Evolutionary conservation across 2,113 vertebrate species (phyloP), one percentile per base, ranked within the genome.

Genomic region (Oncorhynchus tshawytscha): DNA sequence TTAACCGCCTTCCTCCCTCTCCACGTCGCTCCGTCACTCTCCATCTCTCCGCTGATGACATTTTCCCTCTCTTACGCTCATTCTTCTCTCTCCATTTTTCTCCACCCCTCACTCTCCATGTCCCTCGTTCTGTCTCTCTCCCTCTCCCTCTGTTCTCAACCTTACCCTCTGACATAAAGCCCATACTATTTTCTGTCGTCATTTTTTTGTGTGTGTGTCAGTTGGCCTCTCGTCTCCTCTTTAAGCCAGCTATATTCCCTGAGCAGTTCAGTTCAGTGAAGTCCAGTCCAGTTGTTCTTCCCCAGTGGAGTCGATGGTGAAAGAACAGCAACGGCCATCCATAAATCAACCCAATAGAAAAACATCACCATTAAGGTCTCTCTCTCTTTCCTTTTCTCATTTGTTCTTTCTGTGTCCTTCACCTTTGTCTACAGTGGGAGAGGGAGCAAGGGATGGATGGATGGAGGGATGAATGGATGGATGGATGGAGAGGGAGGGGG

Each of bases 311-410:
- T 81, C 89, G 86, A 88, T 87, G 77, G 83, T 84, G 78, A 87
- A 90, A 84, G 87, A 87, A 90, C 85, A 80, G 84, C 76, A 86
- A 87, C 82, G 77, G 74, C 84, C 66, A 74, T 77, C 81, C 81
- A 90, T 90, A 87, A 91, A 92, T 91, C 89, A 92, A 80, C 74
- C 76, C 81, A 86, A 87, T 81, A 90, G 87, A 87, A 90, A 91
- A 89, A 85, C 88, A 87, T 82, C 82, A 82, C 76, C 80, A 83
- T 87, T 87, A 87, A 66, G 68, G 70, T 76, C 80, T 72, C 74
- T 49, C 31, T 79, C 57, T 66, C 62, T 71, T n/a, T 54, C 34
- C 48, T 51, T 60, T 51, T 68, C 18, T 68, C 18, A 29, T 25
- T 57, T 25, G 13, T 7, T 49, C 22, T 49, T 7, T 57, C 69